Evolutionary conservation across 1,140 invertebrate genomes (phyloP), one percentile per base, ranked within the genome.

Genomic region (Rhyacophila brunnea): DNA sequence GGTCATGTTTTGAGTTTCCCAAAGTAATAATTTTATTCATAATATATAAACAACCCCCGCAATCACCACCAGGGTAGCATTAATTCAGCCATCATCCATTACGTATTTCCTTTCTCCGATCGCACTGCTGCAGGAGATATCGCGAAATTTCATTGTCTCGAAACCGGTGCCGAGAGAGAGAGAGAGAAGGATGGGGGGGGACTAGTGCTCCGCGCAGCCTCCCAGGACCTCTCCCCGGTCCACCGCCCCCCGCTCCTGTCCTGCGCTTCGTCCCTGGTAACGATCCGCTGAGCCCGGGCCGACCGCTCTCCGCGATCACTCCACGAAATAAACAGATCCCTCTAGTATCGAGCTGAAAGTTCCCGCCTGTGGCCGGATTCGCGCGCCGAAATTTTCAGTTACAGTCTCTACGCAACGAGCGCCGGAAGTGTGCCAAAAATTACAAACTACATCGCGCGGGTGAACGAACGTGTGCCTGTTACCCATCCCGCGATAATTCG

Each of bases 161-260:
- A 28, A 28, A 28, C 23, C 23, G 23, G 23, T 9, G 9, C 23
- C 9, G 9, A 28, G 3, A 28, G 23, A 28, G 4, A 28, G 23
- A 28, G 23, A 28, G 9, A 9, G 23, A 28, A 28, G 23, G 9
- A 28, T 28, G 9, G 23, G 4, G 23, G 9, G 23, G 9, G 23
- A n/a, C 50, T 54, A 40, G 40, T 58, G 65, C 60, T 60, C 46
- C 43, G 48, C 46, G 63, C 54, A 47, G 50, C 60, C 28, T 61
- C 38, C 32, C 45, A 23, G 57, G 66, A 53, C 64, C 60, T 43
- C 47, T 49, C 58, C 40, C 45, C 51, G 35, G 63, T 66, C 65
- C 64, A 62, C 54, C 49, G 55, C 44, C 40, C 57, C 53, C 35
- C 38, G 34, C 57, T 58, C 51, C 65, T 60, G 62, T 43, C 60